A percentile compares a stretch with the other conserved stretches of the same genome.
Evolutionary conservation across 2,797 vertebrate species (phyloP).

Genomic region (Sebastes nivosus): DNA sequence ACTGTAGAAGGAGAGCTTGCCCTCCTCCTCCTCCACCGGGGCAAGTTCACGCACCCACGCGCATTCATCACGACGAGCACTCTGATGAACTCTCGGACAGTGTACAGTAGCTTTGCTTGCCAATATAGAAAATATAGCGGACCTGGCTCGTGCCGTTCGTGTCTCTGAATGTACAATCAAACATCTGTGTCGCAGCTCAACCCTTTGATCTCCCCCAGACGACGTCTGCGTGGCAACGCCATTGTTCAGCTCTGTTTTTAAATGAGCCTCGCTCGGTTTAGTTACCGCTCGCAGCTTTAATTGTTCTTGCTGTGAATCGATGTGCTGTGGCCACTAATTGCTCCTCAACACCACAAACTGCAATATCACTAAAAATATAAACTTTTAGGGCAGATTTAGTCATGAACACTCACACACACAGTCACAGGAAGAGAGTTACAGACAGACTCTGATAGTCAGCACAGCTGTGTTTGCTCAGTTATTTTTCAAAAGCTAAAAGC

Average conservation of each 20-base stretch:
- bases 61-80: slow-evolving; percentile 41
- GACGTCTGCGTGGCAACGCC: background rate
- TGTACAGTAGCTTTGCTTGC: background rate
- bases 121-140: background rate
- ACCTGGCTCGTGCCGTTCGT: background rate
- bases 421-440: background rate
- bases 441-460: background rate
- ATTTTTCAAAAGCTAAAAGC: background rate
- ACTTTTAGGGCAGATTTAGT: background rate
- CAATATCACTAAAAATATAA: slow-evolving; percentile 12
- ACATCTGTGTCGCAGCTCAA: slow-evolving; percentile 16
- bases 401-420: background rate
- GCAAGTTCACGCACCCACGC: slow-evolving; percentile 47
- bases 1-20: slow-evolving; percentile 8
- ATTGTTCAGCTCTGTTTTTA: slow-evolving; percentile 23
- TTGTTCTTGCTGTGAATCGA: slow-evolving; percentile 12
- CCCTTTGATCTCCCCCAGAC: slow-evolving; percentile 37
- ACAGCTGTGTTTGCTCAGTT: background rate
- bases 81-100: slow-evolving; percentile 19
- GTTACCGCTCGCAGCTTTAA: slow-evolving; percentile 12
- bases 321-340: slow-evolving; percentile 27
- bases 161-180: background rate
- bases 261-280: slow-evolving; percentile 12
- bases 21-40: slow-evolving; percentile 12
- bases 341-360: slow-evolving; percentile 1